A percentile compares a stretch with the other conserved stretches of the same genome.
Evolutionary conservation across 2,888 invertebrate genomes (phyloP).

Genomic region (Adelognathus sp.): DNA sequence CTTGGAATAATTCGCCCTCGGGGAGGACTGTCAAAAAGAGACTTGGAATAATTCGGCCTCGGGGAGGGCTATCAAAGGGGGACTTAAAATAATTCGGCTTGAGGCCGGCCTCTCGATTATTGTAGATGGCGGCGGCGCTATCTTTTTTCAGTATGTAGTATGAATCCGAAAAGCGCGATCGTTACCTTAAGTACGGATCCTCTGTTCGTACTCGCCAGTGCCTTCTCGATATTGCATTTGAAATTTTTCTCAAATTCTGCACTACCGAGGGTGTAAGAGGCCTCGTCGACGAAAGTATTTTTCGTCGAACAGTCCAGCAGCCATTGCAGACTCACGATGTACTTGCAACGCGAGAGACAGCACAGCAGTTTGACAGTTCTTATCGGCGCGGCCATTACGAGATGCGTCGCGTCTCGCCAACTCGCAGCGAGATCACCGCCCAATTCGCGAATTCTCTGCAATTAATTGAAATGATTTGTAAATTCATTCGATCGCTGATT

Average conservation of each 20-base stretch:
- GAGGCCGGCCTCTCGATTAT: no score
- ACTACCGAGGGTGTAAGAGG: slow-evolving; percentile 88
- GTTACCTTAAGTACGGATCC: slow-evolving; percentile 87
- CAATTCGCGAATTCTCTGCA: slow-evolving; percentile 86
- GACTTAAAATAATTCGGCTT: no score
- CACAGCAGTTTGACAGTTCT: slow-evolving; percentile 94
- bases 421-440: slow-evolving; percentile 91
- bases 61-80: no score
- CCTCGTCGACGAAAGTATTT: slow-evolving; percentile 91
- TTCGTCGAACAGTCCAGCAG: slow-evolving; percentile 90
- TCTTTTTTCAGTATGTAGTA: no score
- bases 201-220: slow-evolving; percentile 87
- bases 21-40: no score
- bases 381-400: slow-evolving; percentile 89
- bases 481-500: neutral
- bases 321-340: slow-evolving; percentile 93
- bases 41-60: no score
- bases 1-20: no score
- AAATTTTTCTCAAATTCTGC: slow-evolving; percentile 90
- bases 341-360: slow-evolving; percentile 91
- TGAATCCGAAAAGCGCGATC: neutral
- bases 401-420: slow-evolving; percentile 92
- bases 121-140: no score
- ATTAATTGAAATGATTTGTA: slow-evolving; percentile 9
- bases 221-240: slow-evolving; percentile 90